These are phyloP conservation scores for Eclectus roratus DNA, from an alignment of 2,113 vertebrate species.

Conservation along the genomic window DNA sequence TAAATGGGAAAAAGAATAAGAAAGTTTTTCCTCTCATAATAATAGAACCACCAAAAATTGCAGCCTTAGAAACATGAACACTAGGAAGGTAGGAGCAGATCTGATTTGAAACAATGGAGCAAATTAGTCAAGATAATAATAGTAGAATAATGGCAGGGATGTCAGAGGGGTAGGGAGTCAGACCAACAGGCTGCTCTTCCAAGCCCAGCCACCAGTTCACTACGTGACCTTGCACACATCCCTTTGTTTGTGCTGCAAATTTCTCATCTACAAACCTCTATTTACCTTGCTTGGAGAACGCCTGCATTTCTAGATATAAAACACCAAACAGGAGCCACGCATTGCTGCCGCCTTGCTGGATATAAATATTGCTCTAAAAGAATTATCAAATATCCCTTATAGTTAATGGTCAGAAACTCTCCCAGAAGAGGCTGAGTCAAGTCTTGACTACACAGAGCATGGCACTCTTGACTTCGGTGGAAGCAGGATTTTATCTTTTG, in stretches of 20 bases:
- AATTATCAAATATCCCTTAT: neutral
- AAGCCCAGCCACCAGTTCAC: neutral
- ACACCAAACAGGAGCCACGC: neutral
- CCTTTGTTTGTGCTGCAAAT: neutral
- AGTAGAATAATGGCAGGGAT: neutral
- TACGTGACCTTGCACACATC: neutral
- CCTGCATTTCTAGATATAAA: neutral
- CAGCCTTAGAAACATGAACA: neutral
- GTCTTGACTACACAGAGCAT: neutral
- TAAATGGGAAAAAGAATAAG: accelerated
- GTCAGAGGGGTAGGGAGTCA: neutral
- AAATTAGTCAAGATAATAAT: neutral
- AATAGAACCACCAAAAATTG: neutral
- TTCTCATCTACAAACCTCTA: neutral
- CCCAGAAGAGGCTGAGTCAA: neutral
- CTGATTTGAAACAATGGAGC: neutral
- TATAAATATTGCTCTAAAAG: neutral
- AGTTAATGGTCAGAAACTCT: neutral
- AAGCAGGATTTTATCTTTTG: neutral
- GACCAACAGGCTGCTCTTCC: neutral
- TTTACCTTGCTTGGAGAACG: neutral
- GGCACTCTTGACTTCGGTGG: neutral
- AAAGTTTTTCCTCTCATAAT: neutral
- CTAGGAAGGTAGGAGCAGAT: neutral
- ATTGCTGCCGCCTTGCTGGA: neutral